A percentile compares a stretch with the other conserved stretches of the same genome.
These are phyloP conservation scores for Drosophila neocordata DNA, from an alignment of 1,140 invertebrate genomes.

Conservation along the genomic window DNA sequence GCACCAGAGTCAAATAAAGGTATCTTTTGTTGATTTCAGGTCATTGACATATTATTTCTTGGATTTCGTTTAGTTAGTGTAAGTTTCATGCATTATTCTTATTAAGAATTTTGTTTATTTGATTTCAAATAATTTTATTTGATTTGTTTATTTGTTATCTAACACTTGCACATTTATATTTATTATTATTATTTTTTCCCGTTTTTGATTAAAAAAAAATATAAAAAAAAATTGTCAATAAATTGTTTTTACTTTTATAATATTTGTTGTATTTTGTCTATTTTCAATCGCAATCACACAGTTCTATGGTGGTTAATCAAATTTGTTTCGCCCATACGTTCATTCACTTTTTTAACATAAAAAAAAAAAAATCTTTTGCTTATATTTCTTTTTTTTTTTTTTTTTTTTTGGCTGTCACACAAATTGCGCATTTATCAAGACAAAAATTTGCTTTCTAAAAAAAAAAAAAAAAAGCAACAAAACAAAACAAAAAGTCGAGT, in stretches of 20 bases:
- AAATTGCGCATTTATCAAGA: slow-evolving; percentile 56
- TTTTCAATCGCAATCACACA: slow-evolving; percentile 7
- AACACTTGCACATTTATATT: slow-evolving; percentile 5
- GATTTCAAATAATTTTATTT: background rate
- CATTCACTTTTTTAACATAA: slow-evolving; percentile 24
- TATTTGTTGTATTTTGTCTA: background rate
- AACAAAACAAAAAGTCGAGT: background rate
- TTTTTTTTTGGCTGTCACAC: slow-evolving; percentile 41
- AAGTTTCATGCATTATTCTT: too few species aligned
- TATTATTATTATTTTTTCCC: too few species aligned
- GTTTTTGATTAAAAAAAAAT: too few species aligned
- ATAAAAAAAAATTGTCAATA: slow-evolving; percentile 9
- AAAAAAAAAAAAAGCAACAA: too few species aligned
- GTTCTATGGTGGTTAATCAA: slow-evolving; percentile 24
- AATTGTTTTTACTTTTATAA: slow-evolving; percentile 8
- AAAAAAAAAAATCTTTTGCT: background rate
- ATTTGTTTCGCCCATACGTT: slow-evolving; percentile 21
- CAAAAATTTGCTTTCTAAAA: slow-evolving; percentile 59
- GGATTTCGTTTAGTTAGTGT: too few species aligned
- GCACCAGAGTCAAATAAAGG: too few species aligned
- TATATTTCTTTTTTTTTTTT: background rate
- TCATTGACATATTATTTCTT: too few species aligned
- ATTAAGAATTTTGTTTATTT: background rate
- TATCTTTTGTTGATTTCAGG: too few species aligned
- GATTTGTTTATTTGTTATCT: background rate